A percentile compares a stretch with the other conserved stretches of the same genome.
Evolutionary conservation across 35 echinoderm and acorn worm species (phyloP).

Genomic region (Holothuria glaberrima): DNA sequence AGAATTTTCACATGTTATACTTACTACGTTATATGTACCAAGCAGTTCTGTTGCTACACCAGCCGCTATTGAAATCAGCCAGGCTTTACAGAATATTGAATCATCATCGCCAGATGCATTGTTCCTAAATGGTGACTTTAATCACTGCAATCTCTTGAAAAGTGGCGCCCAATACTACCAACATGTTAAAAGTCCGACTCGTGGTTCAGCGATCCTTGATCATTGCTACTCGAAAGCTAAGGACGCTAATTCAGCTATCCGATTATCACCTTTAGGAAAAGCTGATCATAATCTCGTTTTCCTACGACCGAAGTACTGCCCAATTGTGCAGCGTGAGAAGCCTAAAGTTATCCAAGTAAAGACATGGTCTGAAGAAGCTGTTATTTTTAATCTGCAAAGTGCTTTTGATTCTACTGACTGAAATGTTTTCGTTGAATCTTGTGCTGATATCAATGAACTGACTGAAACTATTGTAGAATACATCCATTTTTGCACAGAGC

Average conservation of each 20-base stretch:
- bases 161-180: background rate
- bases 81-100: constrained; percentile 12
- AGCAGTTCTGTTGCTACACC: background rate
- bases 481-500: constrained; percentile 41
- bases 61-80: background rate
- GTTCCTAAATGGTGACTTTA: background rate
- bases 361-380: constrained; percentile 32
- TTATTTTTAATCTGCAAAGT: constrained; percentile 34
- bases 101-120: constrained; percentile 29
- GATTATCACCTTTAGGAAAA: background rate
- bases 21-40: constrained; percentile 48
- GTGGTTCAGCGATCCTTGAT: background rate
- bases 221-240: background rate
- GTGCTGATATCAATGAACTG: constrained; percentile 46
- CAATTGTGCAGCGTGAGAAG: constrained; percentile 46
- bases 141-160: background rate
- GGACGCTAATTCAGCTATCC: background rate
- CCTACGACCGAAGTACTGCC: constrained; percentile 60
- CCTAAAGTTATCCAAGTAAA: constrained; percentile 39
- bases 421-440: constrained; percentile 40
- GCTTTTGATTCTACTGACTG: constrained; percentile 57
- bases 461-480: constrained; percentile 38
- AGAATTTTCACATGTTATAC: constrained; percentile 54
- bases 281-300: constrained; percentile 48
- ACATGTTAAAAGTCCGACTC: background rate